Conservation (phyloP, 2,888 invertebrate genomes). For the Sclerodermus sp. region DNA sequence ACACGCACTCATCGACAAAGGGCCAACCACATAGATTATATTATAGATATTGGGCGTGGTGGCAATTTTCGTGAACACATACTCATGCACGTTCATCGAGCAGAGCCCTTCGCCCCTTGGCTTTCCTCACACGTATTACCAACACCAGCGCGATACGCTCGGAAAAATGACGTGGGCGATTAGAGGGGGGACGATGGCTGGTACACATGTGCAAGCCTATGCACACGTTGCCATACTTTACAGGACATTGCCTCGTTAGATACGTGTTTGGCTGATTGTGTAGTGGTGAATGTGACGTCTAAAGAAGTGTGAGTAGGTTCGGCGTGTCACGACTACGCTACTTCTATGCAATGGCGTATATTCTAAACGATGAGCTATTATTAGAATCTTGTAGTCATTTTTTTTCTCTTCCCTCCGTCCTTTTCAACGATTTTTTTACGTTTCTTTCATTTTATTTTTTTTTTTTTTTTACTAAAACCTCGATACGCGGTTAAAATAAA, state of each 20-base stretch:
- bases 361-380: too few relatives aligned
- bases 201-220: neutral
- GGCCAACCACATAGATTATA: slow-evolving; percentile 1
- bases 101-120: slow-evolving; percentile 8
- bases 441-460: too few relatives aligned
- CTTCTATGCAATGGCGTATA: too few relatives aligned
- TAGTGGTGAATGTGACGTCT: too few relatives aligned
- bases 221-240: neutral
- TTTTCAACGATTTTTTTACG: too few relatives aligned
- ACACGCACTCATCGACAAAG: slow-evolving; percentile 15
- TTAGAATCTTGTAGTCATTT: too few relatives aligned
- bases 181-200: neutral
- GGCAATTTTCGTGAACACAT: slow-evolving; percentile 29
- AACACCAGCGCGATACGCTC: neutral
- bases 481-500: too few relatives aligned
- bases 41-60: slow-evolving; percentile 25
- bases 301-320: too few relatives aligned
- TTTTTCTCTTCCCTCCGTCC: too few relatives aligned
- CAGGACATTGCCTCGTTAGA: neutral
- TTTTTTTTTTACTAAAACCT: too few relatives aligned
- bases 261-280: neutral
- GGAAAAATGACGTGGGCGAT: slow-evolving; percentile 24
- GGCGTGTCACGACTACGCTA: too few relatives aligned
- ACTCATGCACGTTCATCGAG: slow-evolving; percentile 4
- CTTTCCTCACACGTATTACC: slow-evolving; percentile 7